These are phyloP conservation scores for Dicrostonyx torquatus DNA, from an alignment of 2,797 vertebrate species.

Conservation along the genomic window DNA sequence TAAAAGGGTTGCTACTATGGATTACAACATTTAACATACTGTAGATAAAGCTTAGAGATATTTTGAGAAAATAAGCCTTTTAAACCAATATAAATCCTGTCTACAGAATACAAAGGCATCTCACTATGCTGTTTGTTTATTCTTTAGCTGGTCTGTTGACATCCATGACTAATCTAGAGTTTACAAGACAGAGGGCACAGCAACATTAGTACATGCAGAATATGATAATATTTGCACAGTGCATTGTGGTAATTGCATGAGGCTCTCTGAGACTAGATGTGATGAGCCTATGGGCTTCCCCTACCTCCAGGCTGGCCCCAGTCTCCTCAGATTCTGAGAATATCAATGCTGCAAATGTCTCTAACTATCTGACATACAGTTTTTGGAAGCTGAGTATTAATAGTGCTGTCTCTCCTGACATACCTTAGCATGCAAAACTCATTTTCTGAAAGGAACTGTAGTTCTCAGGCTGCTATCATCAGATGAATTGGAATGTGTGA, in stretches of 20 bases:
- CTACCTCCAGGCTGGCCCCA: neutral
- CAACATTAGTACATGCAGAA: neutral
- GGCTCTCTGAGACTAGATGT: neutral
- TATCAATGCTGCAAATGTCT: neutral
- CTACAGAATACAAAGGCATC: neutral
- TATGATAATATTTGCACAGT: conserved; percentile 23
- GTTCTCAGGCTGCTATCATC: neutral
- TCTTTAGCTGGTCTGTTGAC: conserved; percentile 33
- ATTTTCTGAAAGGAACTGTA: neutral
- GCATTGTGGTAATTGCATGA: neutral
- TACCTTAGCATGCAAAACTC: neutral
- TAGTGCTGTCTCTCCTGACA: neutral
- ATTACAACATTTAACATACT: neutral
- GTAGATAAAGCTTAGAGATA: neutral
- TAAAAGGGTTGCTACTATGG: neutral
- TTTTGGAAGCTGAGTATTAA: conserved; percentile 7
- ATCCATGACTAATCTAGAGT: conserved; percentile 7
- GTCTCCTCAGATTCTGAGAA: neutral
- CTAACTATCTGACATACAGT: neutral
- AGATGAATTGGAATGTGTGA: neutral
- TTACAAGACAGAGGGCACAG: neutral
- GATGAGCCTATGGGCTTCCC: neutral
- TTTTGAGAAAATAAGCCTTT: conserved; percentile 40
- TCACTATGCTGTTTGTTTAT: neutral
- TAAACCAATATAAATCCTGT: neutral